These are phyloP conservation scores for Pteropus rufus DNA, from an alignment of 2,797 vertebrate genomes.

Conservation along the genomic window DNA sequence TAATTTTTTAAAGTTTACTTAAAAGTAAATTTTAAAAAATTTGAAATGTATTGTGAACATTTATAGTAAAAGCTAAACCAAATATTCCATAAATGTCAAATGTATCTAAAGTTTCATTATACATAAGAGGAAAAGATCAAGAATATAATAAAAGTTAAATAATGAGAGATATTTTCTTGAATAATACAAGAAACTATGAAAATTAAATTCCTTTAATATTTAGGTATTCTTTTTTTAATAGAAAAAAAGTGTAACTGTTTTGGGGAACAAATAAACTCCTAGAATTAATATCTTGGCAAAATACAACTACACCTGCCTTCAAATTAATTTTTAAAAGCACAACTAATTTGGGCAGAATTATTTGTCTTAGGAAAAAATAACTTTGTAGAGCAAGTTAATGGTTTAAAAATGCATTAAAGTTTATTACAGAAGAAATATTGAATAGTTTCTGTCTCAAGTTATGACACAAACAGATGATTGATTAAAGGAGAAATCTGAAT, in stretches of 20 bases:
- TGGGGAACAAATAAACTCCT: neutral
- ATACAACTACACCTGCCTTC: neutral
- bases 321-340: neutral
- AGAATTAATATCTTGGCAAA: constrained; percentile 2
- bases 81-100: constrained; percentile 56
- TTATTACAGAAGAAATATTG: neutral
- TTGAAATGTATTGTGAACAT: constrained; percentile 36
- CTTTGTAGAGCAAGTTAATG: neutral
- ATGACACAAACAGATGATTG: neutral
- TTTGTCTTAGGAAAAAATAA: neutral
- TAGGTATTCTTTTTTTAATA: neutral
- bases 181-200: neutral
- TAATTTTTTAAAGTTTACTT: constrained; percentile 15
- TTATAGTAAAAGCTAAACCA: constrained; percentile 30
- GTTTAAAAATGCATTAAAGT: neutral
- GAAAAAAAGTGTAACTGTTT: neutral
- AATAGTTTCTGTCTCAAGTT: neutral
- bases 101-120: constrained; percentile 23
- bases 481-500: neutral
- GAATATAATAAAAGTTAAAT: constrained; percentile 44
- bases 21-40: constrained; percentile 23
- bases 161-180: neutral
- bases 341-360: neutral
- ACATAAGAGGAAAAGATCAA: constrained; percentile 26
- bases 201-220: neutral